phyloP scores from a whole-genome alignment of 2,888 invertebrate species.

The Chrysodeixis includens region DNA sequence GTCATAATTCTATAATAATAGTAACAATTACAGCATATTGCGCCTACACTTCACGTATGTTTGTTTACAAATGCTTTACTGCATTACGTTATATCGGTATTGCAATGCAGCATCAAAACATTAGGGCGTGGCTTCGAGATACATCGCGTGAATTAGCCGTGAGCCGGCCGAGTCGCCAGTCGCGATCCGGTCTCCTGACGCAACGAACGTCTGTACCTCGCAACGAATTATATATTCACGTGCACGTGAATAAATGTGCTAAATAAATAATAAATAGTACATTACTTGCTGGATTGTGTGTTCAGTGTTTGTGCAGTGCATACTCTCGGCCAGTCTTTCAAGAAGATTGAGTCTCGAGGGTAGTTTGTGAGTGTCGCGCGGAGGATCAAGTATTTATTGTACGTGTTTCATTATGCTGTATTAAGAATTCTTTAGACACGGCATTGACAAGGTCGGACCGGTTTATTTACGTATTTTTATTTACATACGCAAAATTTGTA shows the following conservation, averaged over 20 bases:
- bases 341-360: constrained; percentile 64
- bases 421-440: constrained; percentile 27
- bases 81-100: constrained; percentile 50
- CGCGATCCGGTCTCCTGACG: constrained; percentile 43
- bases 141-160: constrained; percentile 51
- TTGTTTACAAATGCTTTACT: constrained; percentile 56
- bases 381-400: constrained; percentile 31
- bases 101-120: constrained; percentile 72
- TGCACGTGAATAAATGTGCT: constrained; percentile 29
- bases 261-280: constrained; percentile 38
- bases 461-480: constrained; percentile 49
- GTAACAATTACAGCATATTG: neutral
- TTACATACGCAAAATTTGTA: constrained; percentile 11
- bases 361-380: constrained; percentile 59
- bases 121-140: constrained; percentile 75
- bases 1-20: neutral
- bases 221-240: constrained; percentile 40
- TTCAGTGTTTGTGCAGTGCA: constrained; percentile 53
- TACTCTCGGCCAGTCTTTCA: constrained; percentile 66
- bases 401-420: constrained; percentile 20
- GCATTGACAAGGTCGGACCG: constrained; percentile 66
- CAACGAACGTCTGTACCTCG: constrained; percentile 41
- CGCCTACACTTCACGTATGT: constrained; percentile 15
- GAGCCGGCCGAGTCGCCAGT: constrained; percentile 55
- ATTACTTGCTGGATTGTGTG: constrained; percentile 29